Percentiles rank a stretch among this genome's conserved stretches.
These are phyloP conservation scores for Ruditapes philippinarum DNA, from an alignment of 1,140 invertebrate species.

Conservation along the genomic window DNA sequence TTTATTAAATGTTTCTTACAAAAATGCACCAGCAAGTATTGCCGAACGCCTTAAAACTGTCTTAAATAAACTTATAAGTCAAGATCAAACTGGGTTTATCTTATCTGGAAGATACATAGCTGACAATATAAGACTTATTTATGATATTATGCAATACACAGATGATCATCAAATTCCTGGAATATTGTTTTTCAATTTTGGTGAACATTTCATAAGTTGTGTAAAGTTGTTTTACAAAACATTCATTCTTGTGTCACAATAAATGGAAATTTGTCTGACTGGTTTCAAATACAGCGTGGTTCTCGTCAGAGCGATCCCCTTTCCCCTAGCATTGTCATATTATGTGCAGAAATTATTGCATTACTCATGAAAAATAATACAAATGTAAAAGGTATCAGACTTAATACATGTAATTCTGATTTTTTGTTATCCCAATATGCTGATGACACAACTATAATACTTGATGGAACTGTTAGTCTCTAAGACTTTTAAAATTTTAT, in stretches of 20 bases:
- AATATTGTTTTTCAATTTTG: constrained; percentile 62
- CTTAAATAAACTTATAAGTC: constrained; percentile 48
- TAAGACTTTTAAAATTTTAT: neutral
- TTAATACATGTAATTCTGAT: constrained; percentile 50
- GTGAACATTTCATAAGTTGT: constrained; percentile 8
- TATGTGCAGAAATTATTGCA: constrained; percentile 52
- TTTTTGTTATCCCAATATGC: constrained; percentile 41
- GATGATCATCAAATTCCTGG: constrained; percentile 58
- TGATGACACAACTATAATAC: constrained; percentile 56
- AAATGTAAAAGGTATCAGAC: constrained; percentile 39
- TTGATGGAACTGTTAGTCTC: constrained; percentile 60
- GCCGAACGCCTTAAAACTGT: constrained; percentile 44
- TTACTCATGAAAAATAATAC: constrained; percentile 46
- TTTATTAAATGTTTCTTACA: constrained; percentile 63
- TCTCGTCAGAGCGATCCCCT: constrained; percentile 50
- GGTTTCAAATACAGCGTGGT: constrained; percentile 32
- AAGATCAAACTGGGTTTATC: constrained; percentile 61
- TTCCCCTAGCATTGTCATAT: constrained; percentile 33
- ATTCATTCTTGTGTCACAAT: constrained; percentile 46
- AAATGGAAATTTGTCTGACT: constrained; percentile 55
- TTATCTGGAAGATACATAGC: constrained; percentile 48
- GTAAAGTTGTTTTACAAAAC: constrained; percentile 61
- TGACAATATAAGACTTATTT: constrained; percentile 61
- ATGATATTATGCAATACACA: constrained; percentile 58
- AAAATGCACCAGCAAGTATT: constrained; percentile 52